These are phyloP conservation scores for Mesoligia furuncula DNA, from an alignment of 2,888 invertebrate genomes.

Conservation along the genomic window DNA sequence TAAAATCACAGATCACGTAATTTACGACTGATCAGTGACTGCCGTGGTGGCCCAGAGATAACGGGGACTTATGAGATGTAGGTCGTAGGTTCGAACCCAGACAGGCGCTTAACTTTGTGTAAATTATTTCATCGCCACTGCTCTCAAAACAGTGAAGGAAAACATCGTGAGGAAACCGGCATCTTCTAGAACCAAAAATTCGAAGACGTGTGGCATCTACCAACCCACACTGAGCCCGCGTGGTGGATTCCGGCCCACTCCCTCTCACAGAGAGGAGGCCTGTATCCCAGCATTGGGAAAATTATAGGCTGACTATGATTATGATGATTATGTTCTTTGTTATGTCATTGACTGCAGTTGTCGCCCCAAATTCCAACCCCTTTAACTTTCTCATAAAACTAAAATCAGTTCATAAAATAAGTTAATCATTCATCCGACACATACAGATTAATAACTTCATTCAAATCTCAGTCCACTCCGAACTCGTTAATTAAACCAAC, in stretches of 20 bases:
- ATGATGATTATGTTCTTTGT: no score
- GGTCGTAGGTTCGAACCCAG: background rate
- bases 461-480: constrained; percentile 30
- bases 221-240: no score
- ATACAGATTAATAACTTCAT: constrained; percentile 2
- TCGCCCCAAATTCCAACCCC: background rate
- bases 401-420: background rate
- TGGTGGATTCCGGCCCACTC: no score
- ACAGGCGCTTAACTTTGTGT: background rate
- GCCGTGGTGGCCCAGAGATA: background rate
- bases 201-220: no score
- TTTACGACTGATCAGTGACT: background rate
- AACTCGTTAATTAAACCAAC: constrained; percentile 46
- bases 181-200: no score
- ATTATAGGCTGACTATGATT: no score
- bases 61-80: background rate
- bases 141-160: no score
- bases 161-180: no score
- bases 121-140: no score
- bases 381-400: background rate
- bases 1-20: background rate
- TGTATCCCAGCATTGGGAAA: no score
- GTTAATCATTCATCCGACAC: background rate
- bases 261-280: no score
- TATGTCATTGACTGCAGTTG: background rate